Percentiles rank a stretch among this genome's conserved stretches.
Conservation (phyloP, 2,888 invertebrate genomes). For the Lathronympha strigana region DNA sequence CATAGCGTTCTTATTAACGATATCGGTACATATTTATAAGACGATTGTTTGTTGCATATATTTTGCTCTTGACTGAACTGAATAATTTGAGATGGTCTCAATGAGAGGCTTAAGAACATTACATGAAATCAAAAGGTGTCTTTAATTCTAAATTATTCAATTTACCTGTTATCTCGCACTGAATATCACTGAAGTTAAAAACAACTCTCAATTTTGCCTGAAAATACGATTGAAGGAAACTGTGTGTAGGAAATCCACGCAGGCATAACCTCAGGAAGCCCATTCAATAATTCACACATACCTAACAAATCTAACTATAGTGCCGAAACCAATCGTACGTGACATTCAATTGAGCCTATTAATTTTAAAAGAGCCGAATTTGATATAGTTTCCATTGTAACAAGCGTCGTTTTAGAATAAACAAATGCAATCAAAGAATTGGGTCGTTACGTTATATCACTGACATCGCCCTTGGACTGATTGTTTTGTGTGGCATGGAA, state of each 20-base stretch:
- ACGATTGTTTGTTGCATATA: too few species aligned
- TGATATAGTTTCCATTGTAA: background rate
- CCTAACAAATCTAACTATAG: background rate
- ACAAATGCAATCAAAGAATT: constrained; percentile 26
- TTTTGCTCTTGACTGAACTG: too few species aligned
- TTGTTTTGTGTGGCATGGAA: background rate
- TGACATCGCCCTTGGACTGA: constrained; percentile 32
- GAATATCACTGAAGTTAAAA: background rate
- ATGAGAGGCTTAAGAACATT: too few species aligned
- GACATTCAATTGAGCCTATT: background rate
- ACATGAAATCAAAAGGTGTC: too few species aligned
- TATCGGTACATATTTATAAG: too few species aligned
- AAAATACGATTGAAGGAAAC: background rate
- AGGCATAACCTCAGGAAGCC: background rate
- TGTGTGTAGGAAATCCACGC: background rate
- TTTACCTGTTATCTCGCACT: background rate
- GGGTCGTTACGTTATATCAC: constrained; percentile 31
- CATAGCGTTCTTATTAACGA: too few species aligned
- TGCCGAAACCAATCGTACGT: background rate
- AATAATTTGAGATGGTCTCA: too few species aligned
- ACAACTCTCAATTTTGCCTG: background rate
- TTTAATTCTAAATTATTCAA: background rate
- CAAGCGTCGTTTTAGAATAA: background rate
- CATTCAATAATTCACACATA: background rate
- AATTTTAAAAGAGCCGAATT: background rate